phyloP scores from a whole-genome alignment of 2,797 vertebrate genomes.

The Kryptopterus vitreolus region DNA sequence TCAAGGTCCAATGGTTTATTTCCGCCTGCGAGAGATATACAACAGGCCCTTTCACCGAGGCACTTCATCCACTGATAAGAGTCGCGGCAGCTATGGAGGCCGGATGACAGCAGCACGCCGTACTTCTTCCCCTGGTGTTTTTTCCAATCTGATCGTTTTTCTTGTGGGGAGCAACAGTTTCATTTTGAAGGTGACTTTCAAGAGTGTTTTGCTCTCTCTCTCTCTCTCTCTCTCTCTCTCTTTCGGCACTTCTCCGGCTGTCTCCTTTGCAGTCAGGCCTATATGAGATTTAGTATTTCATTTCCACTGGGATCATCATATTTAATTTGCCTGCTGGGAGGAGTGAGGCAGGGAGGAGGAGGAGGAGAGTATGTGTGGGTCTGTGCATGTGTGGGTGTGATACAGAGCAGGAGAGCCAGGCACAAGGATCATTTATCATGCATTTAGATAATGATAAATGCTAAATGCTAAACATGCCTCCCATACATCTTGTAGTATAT shows the following conservation, averaged over 20 bases:
- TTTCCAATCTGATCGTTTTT: constrained; percentile 48
- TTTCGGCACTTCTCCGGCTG: constrained; percentile 23
- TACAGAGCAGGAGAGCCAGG: neutral
- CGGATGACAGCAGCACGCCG: constrained; percentile 37
- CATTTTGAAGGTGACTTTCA: constrained; percentile 71
- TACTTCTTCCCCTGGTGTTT: constrained; percentile 46
- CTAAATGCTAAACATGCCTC: neutral
- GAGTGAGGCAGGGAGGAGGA: constrained; percentile 29
- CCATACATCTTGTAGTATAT: neutral
- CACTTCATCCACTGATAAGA: constrained; percentile 53
- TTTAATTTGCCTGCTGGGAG: constrained; percentile 67
- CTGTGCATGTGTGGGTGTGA: neutral
- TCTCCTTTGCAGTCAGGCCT: constrained; percentile 45
- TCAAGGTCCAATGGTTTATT: constrained; percentile 17
- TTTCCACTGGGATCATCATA: constrained; percentile 71
- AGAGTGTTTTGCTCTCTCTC: constrained; percentile 48
- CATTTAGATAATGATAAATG: neutral
- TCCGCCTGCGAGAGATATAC: constrained; percentile 42
- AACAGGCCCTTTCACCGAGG: constrained; percentile 4
- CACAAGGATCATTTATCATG: neutral
- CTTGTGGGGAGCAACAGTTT: constrained; percentile 49
- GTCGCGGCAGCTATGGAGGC: constrained; percentile 28
- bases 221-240: constrained; percentile 36
- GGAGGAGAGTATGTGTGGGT: neutral
- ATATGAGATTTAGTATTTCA: constrained; percentile 70